These are phyloP conservation scores for Calidris pugnax DNA, from an alignment of 2,113 vertebrate genomes.

Conservation along the genomic window DNA sequence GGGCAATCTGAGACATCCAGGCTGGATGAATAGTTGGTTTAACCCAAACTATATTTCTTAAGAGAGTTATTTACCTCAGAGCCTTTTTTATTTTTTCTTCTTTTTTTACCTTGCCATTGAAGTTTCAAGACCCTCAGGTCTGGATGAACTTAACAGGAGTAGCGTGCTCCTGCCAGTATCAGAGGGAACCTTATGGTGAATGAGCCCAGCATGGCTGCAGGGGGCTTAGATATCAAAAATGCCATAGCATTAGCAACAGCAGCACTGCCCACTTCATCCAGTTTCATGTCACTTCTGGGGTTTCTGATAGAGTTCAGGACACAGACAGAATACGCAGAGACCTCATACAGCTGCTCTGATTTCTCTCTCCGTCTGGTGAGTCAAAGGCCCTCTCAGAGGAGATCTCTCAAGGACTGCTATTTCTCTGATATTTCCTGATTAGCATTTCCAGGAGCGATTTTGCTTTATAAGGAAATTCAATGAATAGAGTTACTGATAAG, in stretches of 20 bases:
- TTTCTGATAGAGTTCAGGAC: not conserved
- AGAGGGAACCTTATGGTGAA: not conserved
- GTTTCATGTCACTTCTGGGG: not conserved
- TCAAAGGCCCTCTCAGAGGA: not conserved
- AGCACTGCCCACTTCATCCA: not conserved
- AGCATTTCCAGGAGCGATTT: conserved; percentile 44
- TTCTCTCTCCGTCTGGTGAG: not conserved
- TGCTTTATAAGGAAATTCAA: conserved; percentile 27
- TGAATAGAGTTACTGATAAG: conserved; percentile 39
- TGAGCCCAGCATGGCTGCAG: not conserved
- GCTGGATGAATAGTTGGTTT: not conserved
- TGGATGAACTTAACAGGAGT: not conserved
- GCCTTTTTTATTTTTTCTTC: not conserved
- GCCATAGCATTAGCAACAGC: not conserved
- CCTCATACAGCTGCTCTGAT: conserved; percentile 12
- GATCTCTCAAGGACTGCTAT: not conserved
- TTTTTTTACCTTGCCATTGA: not conserved
- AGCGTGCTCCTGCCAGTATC: not conserved
- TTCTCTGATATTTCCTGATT: conserved; percentile 45
- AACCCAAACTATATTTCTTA: not conserved
- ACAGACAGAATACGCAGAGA: not conserved
- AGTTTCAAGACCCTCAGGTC: not conserved
- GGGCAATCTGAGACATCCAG: not conserved
- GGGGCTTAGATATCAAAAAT: not conserved
- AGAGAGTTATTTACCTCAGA: not conserved